Evolutionary conservation across 2,797 vertebrate genomes (phyloP).

Genomic region (Pseudochromis fuscus): DNA sequence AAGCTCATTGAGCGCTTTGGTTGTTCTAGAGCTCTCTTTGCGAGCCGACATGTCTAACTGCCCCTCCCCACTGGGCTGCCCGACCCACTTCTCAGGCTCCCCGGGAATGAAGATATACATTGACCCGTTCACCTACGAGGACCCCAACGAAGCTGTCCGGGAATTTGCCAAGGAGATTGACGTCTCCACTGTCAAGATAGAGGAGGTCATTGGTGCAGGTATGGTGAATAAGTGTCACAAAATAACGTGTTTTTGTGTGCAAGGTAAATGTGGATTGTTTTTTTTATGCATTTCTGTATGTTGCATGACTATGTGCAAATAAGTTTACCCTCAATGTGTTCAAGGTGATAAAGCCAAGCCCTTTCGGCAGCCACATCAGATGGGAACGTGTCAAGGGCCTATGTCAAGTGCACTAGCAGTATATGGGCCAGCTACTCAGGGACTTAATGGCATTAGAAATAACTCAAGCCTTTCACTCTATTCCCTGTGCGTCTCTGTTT

Average conservation of each 20-base stretch:
- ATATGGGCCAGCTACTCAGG: slow-evolving; percentile 75
- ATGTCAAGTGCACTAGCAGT: slow-evolving; percentile 61
- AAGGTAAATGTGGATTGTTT: slow-evolving; percentile 3
- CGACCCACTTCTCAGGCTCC: slow-evolving; percentile 91
- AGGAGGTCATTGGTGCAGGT: slow-evolving; percentile 99
- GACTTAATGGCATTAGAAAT: slow-evolving; percentile 71
- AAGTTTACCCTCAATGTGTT: slow-evolving; percentile 32
- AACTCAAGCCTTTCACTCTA: slow-evolving; percentile 50
- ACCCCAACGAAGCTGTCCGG: slow-evolving; percentile 97
- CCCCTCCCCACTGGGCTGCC: slow-evolving; percentile 88
- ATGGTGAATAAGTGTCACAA: slow-evolving; percentile 31
- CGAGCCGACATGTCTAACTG: slow-evolving; percentile 89
- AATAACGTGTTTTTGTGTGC: neutral
- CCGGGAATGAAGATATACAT: slow-evolving; percentile 99
- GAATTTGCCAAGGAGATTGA: slow-evolving; percentile 99
- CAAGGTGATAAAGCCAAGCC: slow-evolving; percentile 49
- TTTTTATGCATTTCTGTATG: neutral
- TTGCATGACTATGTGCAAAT: slow-evolving; percentile 28
- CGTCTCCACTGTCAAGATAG: slow-evolving; percentile 99
- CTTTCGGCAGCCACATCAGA: slow-evolving; percentile 45
- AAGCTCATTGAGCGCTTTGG: slow-evolving; percentile 77
- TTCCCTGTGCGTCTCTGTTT: slow-evolving; percentile 54
- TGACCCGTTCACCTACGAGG: slow-evolving; percentile 98
- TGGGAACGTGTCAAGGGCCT: slow-evolving; percentile 54
- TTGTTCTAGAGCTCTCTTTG: slow-evolving; percentile 88